phyloP scores from a whole-genome alignment of 2,113 vertebrate species.

The Bubo blakistoni region DNA sequence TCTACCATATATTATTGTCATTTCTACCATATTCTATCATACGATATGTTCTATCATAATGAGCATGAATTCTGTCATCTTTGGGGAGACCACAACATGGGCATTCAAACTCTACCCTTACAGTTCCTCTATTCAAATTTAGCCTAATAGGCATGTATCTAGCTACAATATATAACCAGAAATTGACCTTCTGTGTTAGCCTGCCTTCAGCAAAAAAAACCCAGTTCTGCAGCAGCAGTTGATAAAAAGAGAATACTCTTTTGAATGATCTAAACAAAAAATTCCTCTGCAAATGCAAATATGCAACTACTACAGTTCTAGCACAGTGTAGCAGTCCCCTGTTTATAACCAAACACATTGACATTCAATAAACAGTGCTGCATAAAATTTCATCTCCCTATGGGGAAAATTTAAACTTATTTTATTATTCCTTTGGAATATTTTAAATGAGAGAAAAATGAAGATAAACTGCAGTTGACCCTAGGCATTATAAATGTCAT shows the following conservation, averaged over 20 bases:
- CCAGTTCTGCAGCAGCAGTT: neutral
- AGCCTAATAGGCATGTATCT: neutral
- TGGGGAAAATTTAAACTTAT: constrained; percentile 67
- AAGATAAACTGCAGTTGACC: constrained; percentile 74
- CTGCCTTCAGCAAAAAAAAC: neutral
- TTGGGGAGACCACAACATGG: neutral
- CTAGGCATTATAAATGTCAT: constrained; percentile 73
- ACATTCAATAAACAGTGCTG: constrained; percentile 68
- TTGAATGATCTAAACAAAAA: constrained; percentile 8
- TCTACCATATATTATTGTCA: neutral
- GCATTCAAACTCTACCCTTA: neutral
- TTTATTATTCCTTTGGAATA: constrained; percentile 73
- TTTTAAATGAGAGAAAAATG: constrained; percentile 74
- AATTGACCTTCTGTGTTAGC: neutral
- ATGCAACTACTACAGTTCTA: neutral
- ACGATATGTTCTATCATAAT: neutral
- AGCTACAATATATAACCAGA: neutral
- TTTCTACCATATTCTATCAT: neutral
- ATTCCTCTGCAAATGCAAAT: constrained; percentile 40
- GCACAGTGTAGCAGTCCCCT: neutral
- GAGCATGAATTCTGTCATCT: neutral
- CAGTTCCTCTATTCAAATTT: neutral
- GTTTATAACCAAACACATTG: constrained; percentile 63
- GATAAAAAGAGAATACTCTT: neutral
- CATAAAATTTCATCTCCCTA: constrained; percentile 70